Base-by-base conservation (phyloP, 1,140 invertebrate species). In the Drosophila ogumai region DNA sequence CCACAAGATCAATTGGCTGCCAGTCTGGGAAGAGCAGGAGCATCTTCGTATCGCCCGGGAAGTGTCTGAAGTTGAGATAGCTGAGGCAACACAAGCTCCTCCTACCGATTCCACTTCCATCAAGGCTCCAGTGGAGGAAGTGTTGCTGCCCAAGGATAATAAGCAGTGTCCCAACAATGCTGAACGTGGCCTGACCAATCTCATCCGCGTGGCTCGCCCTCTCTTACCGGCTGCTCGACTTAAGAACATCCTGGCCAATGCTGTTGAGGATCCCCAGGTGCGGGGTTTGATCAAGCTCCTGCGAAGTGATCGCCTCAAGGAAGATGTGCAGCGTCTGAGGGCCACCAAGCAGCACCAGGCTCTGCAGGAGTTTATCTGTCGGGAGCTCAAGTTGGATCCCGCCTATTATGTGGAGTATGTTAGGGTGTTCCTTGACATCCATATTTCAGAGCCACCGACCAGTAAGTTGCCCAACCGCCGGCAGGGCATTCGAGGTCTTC, bases 221-320 rank as follows among this genome's bases (percentile, higher is more conserved):
- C 12, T 84, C 4, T 17, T 87, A 15, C 84, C 84, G 0, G 44
- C 32, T 15, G 50, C 56, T 1, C 63, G 72, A 3, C 17, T 87
- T 13, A 44, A 59, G 15, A 87, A 87, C 15, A 87, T 88, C 8
- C 13, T 88, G 22, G 67, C 76, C 31, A 87, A 88, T 63, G 82
- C 79, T 4, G 31, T 34, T 1, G 56, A 84, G 10, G 82, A 87
- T 55, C 17, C 72, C 6, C 80, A 87, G 25, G 80, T 87, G 10
- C 12, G 8, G 22, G 41, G 50, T 0, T 38, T 87, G 10, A 13
- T 79, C 3, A 41, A 49, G 7, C 38, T 87, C 32, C 22, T 87
- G 8, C 61, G 67, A 12, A 77, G 80, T 32, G 67, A 82, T 22
- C 32, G 34, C 15, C 52, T 87, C n/a, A 72, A 41, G 32, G 47